Conservation (phyloP, 2,888 invertebrate species). For the Coenonympha glycerion region DNA sequence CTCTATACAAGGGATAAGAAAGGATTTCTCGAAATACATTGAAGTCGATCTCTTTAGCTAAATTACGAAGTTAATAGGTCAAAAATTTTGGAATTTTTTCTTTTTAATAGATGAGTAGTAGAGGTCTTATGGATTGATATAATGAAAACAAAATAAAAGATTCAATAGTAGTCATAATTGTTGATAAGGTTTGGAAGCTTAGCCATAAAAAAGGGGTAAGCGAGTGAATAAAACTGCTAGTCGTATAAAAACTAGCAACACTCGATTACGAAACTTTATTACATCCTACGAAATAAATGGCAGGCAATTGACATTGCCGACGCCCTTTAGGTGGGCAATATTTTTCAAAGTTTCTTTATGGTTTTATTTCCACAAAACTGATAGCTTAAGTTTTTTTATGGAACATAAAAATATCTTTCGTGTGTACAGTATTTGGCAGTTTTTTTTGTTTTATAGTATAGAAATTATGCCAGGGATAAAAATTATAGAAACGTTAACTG, state of each 20-base stretch:
- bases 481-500: too few relatives aligned
- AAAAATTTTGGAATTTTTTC: too few relatives aligned
- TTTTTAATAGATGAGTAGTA: too few relatives aligned
- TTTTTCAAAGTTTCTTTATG: slow-evolving; percentile 19
- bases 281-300: slow-evolving; percentile 19
- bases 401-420: slow-evolving; percentile 20
- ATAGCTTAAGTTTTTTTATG: slow-evolving; percentile 27
- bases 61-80: too few relatives aligned
- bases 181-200: too few relatives aligned
- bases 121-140: too few relatives aligned
- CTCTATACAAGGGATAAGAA: too few relatives aligned
- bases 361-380: slow-evolving; percentile 24
- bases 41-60: too few relatives aligned
- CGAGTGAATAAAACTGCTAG: neutral
- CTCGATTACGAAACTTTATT: slow-evolving; percentile 24
- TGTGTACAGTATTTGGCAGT: neutral
- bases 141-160: too few relatives aligned
- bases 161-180: too few relatives aligned
- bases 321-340: slow-evolving; percentile 19
- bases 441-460: neutral
- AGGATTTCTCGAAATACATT: too few relatives aligned
- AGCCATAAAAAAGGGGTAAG: neutral
- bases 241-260: slow-evolving; percentile 21
- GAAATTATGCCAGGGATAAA: too few relatives aligned
- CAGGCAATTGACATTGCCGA: slow-evolving; percentile 24